Conservation (phyloP, 1,140 invertebrate species). For the Orius insidiosus region DNA sequence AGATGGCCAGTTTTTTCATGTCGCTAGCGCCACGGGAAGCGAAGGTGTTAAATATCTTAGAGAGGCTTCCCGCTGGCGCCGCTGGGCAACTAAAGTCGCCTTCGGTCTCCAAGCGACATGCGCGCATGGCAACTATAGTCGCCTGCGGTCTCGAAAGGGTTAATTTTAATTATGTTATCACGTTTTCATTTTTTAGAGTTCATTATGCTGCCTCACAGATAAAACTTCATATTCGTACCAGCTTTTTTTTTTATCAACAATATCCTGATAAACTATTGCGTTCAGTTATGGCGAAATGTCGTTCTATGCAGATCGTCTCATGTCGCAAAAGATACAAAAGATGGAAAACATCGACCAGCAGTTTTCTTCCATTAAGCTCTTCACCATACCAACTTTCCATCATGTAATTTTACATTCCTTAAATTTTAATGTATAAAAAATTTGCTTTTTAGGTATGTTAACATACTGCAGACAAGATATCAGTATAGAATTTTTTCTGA, state of each 20-base stretch:
- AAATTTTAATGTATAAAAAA: background rate
- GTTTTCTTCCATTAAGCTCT: conserved; percentile 29
- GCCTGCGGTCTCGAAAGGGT: too few species aligned
- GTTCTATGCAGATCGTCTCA: conserved; percentile 36
- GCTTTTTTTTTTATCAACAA: conserved; percentile 52
- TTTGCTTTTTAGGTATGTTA: conserved; percentile 25
- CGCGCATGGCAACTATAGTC: too few species aligned
- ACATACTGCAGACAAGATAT: conserved; percentile 33
- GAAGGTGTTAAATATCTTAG: too few species aligned
- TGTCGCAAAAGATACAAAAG: conserved; percentile 26
- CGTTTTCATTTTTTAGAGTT: conserved; percentile 35
- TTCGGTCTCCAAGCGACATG: too few species aligned
- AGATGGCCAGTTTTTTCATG: too few species aligned
- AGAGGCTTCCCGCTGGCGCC: too few species aligned
- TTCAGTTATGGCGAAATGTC: conserved; percentile 36
- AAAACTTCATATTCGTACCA: conserved; percentile 42
- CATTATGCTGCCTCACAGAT: conserved; percentile 39
- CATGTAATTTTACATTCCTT: too few species aligned
- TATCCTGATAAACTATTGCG: conserved; percentile 43
- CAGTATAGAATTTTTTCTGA: conserved; percentile 30
- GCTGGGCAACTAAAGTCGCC: too few species aligned
- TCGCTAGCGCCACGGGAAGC: too few species aligned
- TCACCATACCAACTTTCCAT: conserved; percentile 35
- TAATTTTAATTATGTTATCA: too few species aligned
- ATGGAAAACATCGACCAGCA: conserved; percentile 4